A percentile compares a stretch with the other conserved stretches of the same genome.
These are phyloP conservation scores for Jordanella pulchra DNA, from an alignment of 2,797 vertebrate genomes.

Conservation along the genomic window DNA sequence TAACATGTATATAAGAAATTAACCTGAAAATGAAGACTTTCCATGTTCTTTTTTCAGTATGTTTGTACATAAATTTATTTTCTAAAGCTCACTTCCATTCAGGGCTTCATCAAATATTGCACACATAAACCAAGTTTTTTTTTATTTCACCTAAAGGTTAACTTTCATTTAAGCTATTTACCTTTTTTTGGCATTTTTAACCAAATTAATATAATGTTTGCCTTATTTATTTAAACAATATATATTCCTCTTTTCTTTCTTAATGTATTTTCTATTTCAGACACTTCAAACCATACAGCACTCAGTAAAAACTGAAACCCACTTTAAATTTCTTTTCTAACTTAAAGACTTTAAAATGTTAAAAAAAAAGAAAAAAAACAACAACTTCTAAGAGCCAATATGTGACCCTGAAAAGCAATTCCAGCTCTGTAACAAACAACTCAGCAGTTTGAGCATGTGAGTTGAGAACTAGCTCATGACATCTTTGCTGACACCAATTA, in stretches of 20 bases:
- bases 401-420: constrained; percentile 12
- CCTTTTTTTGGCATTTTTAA: too few relatives aligned
- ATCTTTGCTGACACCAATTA: constrained; percentile 40
- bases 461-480: constrained; percentile 43
- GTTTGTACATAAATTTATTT: background rate
- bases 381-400: background rate
- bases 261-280: background rate
- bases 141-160: background rate
- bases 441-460: constrained; percentile 46
- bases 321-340: background rate
- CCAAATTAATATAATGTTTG: background rate
- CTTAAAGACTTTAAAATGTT: background rate
- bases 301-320: background rate
- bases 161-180: too few relatives aligned
- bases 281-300: background rate
- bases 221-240: background rate
- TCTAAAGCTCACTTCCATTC: background rate
- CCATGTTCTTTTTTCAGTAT: background rate
- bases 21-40: background rate
- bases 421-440: constrained; percentile 24
- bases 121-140: background rate
- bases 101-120: background rate
- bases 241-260: too few relatives aligned
- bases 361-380: background rate
- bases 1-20: background rate